Conservation (phyloP, 2,113 vertebrate genomes). For the Hemiprocne comata region DNA sequence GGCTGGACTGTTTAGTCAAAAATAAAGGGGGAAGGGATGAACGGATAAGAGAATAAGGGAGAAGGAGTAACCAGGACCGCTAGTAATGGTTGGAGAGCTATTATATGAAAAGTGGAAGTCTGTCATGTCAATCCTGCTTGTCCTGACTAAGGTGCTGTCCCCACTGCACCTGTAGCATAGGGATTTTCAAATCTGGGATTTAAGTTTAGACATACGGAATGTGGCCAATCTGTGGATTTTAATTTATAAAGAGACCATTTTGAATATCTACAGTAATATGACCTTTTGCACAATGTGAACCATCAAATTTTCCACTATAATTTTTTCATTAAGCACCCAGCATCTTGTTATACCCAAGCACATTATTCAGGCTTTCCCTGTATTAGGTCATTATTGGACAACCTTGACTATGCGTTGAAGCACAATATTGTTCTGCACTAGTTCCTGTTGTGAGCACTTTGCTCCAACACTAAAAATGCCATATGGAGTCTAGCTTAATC, state of each 20-base stretch:
- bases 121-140: neutral
- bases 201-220: neutral
- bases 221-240: neutral
- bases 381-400: neutral
- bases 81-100: neutral
- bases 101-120: neutral
- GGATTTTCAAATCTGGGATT: neutral
- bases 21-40: neutral
- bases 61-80: neutral
- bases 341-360: neutral
- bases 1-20: neutral
- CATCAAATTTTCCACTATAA: neutral
- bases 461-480: neutral
- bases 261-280: neutral
- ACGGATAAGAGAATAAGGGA: neutral
- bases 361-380: neutral
- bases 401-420: neutral
- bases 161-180: neutral
- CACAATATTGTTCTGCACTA: neutral
- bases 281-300: neutral
- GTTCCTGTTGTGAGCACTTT: neutral
- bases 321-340: neutral
- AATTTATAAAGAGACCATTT: neutral
- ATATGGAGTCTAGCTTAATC: neutral
- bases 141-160: neutral